Conservation (phyloP, 2,888 invertebrate genomes). For the Hartigia nigra region DNA sequence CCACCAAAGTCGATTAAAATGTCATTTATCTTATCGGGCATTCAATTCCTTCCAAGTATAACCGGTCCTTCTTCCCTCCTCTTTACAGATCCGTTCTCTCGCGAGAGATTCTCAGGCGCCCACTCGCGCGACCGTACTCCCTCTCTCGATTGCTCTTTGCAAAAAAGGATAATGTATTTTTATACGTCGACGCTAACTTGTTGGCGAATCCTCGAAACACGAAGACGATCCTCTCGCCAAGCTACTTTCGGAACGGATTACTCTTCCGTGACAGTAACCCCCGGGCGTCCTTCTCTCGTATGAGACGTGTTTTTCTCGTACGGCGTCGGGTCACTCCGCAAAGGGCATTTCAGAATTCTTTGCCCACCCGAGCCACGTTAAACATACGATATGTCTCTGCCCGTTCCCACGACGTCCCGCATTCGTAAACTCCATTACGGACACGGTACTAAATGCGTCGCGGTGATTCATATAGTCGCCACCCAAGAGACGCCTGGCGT, state of each 20-base stretch:
- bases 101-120: not conserved
- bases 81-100: not conserved
- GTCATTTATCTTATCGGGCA: slow-evolving; percentile 40
- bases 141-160: too few species aligned
- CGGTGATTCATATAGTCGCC: not conserved
- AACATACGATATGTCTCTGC: not conserved
- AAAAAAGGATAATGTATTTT: not conserved
- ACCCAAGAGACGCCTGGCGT: not conserved
- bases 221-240: not conserved
- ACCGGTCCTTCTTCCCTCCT: not conserved
- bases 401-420: not conserved
- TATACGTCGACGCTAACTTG: not conserved
- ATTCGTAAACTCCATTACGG: not conserved
- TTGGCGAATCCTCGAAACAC: not conserved
- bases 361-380: not conserved
- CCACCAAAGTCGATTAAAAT: slow-evolving; percentile 40
- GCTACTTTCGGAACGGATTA: not conserved
- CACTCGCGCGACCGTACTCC: not conserved
- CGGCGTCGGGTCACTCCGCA: not conserved
- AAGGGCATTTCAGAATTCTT: not conserved
- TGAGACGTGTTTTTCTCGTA: not conserved
- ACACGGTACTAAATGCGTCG: not conserved
- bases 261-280: not conserved
- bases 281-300: not conserved
- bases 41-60: not conserved